These are phyloP conservation scores for Galago senegalensis DNA, from an alignment of 2,797 vertebrate species.

Conservation along the genomic window DNA sequence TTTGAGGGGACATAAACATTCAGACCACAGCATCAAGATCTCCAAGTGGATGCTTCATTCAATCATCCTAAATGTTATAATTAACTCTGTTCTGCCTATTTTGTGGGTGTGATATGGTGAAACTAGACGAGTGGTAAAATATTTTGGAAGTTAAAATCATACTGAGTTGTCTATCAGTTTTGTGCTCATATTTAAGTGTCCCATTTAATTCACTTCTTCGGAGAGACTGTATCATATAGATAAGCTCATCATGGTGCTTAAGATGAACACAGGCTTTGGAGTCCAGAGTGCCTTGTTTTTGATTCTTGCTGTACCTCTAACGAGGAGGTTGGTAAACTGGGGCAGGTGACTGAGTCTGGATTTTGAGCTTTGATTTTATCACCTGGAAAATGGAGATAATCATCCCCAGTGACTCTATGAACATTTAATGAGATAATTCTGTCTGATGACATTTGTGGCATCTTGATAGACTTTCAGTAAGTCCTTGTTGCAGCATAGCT, in stretches of 20 bases:
- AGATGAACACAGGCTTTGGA: accelerated
- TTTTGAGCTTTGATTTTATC: neutral
- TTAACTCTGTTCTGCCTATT: neutral
- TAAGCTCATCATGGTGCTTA: accelerated
- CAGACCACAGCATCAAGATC: neutral
- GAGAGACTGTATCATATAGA: neutral
- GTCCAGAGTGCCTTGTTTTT: neutral
- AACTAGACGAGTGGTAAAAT: neutral
- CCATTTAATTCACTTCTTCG: neutral
- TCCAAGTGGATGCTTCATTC: neutral
- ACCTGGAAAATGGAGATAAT: neutral
- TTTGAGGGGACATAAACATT: neutral
- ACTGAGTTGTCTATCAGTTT: neutral
- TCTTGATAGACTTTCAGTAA: neutral
- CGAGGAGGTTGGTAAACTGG: neutral
- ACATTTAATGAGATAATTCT: neutral
- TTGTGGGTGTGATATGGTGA: neutral
- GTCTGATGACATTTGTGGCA: neutral
- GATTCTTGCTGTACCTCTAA: neutral
- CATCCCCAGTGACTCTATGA: neutral
- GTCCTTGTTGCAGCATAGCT: neutral
- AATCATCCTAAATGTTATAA: neutral
- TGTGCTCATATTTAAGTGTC: neutral
- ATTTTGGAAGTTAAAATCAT: neutral
- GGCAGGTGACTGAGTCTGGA: neutral